Base-by-base conservation (phyloP, 1,140 invertebrate species). In the Notospermus geniculatus region DNA sequence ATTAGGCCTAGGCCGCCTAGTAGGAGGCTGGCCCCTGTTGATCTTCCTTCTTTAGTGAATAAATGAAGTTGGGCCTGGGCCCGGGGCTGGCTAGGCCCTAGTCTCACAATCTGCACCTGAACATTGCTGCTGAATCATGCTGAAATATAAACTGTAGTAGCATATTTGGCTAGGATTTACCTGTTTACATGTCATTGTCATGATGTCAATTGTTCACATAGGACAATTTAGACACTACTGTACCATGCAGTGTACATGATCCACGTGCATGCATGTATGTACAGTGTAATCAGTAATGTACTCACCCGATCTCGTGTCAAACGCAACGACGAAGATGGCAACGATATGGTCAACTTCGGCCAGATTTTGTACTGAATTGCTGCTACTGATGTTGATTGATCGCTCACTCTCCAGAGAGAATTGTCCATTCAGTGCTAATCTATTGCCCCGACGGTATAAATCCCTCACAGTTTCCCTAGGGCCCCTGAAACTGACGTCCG, bases 261-360 rank as follows among this genome's bases (percentile, higher is more conserved):
- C 50, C 7, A 0, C 5, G n/a, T 0, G 41, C 39, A 2, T 15
- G 46, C 9, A 50, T 50, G 4, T 7, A 23, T 27, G 25, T 23
- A 43, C 50, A 25, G 0, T 13, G n/a, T 1, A 43, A 56, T 43
- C 5, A 23, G 15, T 5, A 19, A 15, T 46, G 17, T 13, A 61
- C 54, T 58, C 67, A 83, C 81, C 81, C 67, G 81, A 77, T 65
- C 80, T 69, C 22, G 75, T 81, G 59, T 83, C 81, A 66, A 83
- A 83, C n/a, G 80, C 80, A 22, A 83, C 80, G 27, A 81, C 76
- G 70, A 83, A 83, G 29, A 83, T 73, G 50, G 76, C 75, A 17
- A 80, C 75, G 53, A 82, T 74, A 36, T 76, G 60, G 59, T 79
- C 75, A 4, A 60, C 52, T 43, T 73, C 73, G 0, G 62, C 43